Evolutionary conservation across 1,140 invertebrate species (phyloP).

Genomic region (Zaprionus africanus): DNA sequence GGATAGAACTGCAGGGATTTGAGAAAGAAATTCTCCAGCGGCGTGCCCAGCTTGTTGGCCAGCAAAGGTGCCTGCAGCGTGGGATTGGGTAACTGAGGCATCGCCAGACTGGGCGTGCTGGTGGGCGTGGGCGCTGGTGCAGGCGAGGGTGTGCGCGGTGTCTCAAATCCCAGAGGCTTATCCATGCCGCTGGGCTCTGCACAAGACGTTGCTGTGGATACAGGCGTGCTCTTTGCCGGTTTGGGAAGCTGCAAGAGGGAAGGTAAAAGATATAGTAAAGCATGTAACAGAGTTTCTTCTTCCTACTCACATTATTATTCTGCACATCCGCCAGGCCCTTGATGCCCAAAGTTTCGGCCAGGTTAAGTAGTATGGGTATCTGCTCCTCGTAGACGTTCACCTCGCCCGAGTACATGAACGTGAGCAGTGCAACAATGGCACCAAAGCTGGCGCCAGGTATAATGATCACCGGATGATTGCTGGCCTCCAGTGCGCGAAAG

Average conservation of each 20-base stretch:
- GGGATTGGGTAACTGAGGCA: constrained; percentile 56
- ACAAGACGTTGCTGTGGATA: constrained; percentile 21
- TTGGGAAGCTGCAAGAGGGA: constrained; percentile 53
- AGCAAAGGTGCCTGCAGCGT: constrained; percentile 57
- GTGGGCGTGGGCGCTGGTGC: constrained; percentile 52
- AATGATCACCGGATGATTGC: constrained; percentile 93
- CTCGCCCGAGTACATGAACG: constrained; percentile 97
- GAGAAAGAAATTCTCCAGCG: constrained; percentile 77
- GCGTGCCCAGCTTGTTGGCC: constrained; percentile 71
- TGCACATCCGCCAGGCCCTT: constrained; percentile 93
- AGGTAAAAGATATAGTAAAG: neutral
- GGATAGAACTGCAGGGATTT: constrained; percentile 83
- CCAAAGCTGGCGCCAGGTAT: constrained; percentile 92
- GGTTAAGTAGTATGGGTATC: constrained; percentile 91
- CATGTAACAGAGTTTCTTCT: neutral
- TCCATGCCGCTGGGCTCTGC: constrained; percentile 48
- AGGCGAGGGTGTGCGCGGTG: constrained; percentile 55
- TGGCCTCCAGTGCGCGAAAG: constrained; percentile 90
- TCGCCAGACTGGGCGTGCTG: constrained; percentile 45
- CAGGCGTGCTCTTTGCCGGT: constrained; percentile 32
- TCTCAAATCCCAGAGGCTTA: constrained; percentile 56
- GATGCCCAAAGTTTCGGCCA: constrained; percentile 93
- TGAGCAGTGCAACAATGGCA: constrained; percentile 92
- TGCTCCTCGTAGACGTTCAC: constrained; percentile 94
- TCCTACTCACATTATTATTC: constrained; percentile 86